Conservation (phyloP, 2,113 vertebrate species). For the Ailuropoda melanoleuca region DNA sequence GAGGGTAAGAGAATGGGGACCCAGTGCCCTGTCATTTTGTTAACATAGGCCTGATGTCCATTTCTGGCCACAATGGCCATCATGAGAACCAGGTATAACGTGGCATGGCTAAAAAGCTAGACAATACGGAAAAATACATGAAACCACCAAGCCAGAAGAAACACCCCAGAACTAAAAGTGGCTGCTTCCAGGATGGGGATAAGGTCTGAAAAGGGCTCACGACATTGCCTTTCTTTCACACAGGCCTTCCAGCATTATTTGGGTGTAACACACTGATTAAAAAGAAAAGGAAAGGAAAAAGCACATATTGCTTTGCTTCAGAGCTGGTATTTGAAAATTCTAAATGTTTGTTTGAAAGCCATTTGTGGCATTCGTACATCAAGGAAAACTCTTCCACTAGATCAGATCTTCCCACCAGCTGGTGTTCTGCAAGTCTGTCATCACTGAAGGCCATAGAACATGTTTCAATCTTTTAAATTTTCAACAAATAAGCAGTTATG, state of each 20-base stretch:
- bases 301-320: background rate
- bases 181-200: background rate
- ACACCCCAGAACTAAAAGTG: background rate
- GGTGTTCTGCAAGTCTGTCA: background rate
- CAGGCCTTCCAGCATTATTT: background rate
- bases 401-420: background rate
- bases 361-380: background rate
- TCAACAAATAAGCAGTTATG: background rate
- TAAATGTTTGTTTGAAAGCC: background rate
- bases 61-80: background rate
- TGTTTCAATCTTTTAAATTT: background rate
- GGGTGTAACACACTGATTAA: background rate
- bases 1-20: background rate
- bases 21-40: background rate
- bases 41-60: background rate
- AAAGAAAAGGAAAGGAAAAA: background rate
- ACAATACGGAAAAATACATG: background rate
- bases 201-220: background rate
- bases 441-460: background rate
- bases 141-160: background rate
- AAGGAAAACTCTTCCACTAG: background rate
- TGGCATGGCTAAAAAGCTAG: background rate
- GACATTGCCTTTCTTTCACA: background rate
- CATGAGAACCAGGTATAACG: background rate
- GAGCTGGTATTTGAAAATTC: background rate